A percentile compares a stretch with the other conserved stretches of the same genome.
These are phyloP conservation scores for Steatornis caripensis DNA, from an alignment of 2,113 vertebrate species.

Conservation along the genomic window DNA sequence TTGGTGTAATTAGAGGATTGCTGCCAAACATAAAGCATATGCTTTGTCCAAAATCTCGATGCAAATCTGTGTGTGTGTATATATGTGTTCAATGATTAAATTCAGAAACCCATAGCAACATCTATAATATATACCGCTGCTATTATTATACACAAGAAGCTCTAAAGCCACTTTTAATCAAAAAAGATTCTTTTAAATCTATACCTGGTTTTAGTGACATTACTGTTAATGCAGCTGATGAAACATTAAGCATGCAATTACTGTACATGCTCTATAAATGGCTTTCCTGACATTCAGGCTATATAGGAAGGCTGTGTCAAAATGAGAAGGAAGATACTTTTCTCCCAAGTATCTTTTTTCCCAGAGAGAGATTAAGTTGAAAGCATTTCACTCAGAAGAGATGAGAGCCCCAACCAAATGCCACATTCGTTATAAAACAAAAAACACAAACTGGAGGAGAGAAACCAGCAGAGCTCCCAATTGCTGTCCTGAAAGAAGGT, in stretches of 20 bases:
- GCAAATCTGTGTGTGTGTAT: not conserved
- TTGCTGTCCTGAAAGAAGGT: not conserved
- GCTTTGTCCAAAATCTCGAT: not conserved
- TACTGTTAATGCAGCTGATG: conserved; percentile 48
- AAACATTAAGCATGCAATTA: conserved; percentile 64
- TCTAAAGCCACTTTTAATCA: conserved; percentile 51
- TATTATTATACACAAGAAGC: conserved; percentile 27
- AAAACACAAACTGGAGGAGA: not conserved
- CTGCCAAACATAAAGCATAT: not conserved
- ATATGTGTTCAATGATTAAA: not conserved
- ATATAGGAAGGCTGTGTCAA: not conserved
- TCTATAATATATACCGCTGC: not conserved
- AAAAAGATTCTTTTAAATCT: conserved; percentile 48
- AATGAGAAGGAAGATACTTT: conserved; percentile 9
- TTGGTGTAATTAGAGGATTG: not conserved
- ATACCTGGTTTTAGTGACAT: conserved; percentile 45
- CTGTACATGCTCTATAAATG: conserved; percentile 56
- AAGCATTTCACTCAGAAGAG: not conserved
- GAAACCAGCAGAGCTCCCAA: not conserved
- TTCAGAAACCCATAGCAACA: not conserved
- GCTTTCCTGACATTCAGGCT: conserved; percentile 35
- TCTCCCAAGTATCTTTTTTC: not conserved
- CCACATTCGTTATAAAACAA: not conserved
- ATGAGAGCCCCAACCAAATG: not conserved
- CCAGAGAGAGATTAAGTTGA: not conserved